These are phyloP conservation scores for Corythornis madagascariensis DNA, from an alignment of 2,113 vertebrate species.

Conservation along the genomic window DNA sequence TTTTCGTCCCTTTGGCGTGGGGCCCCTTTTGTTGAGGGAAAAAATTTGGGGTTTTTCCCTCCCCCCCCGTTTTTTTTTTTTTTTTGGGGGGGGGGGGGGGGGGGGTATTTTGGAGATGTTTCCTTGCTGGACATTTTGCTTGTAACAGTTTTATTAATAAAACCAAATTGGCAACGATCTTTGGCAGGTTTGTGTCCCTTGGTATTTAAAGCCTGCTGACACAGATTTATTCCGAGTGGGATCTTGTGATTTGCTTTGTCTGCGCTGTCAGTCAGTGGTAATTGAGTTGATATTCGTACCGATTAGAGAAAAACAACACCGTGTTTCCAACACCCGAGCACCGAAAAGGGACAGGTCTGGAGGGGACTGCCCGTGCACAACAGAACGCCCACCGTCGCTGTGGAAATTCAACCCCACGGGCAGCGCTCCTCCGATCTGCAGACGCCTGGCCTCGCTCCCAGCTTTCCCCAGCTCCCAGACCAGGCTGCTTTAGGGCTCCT, in stretches of 20 bases:
- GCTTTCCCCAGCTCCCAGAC: not conserved
- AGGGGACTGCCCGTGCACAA: not conserved
- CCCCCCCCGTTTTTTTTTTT: too few relatives aligned
- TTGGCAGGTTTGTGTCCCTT: constrained; percentile 31
- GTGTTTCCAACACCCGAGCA: not conserved
- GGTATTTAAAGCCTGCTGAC: not conserved
- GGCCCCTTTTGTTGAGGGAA: too few relatives aligned
- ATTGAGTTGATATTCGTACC: constrained; percentile 22
- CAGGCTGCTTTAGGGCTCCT: accelerated
- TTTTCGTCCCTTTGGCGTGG: too few relatives aligned
- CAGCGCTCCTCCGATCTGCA: not conserved
- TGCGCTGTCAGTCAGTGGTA: not conserved
- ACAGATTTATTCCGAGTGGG: not conserved
- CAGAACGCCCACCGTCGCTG: not conserved
- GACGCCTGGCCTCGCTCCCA: not conserved
- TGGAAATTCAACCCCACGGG: accelerated
- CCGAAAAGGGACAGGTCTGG: not conserved
- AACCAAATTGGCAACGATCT: not conserved
- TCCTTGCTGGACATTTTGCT: not conserved
- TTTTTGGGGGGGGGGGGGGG: too few relatives aligned
- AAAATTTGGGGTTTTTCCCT: too few relatives aligned
- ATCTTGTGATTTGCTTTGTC: not conserved
- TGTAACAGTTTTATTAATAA: constrained; percentile 32
- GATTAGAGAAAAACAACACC: not conserved
- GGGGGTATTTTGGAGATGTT: not conserved